Conservation (phyloP, 2,888 invertebrate genomes). For the Plebejus melissa region DNA sequence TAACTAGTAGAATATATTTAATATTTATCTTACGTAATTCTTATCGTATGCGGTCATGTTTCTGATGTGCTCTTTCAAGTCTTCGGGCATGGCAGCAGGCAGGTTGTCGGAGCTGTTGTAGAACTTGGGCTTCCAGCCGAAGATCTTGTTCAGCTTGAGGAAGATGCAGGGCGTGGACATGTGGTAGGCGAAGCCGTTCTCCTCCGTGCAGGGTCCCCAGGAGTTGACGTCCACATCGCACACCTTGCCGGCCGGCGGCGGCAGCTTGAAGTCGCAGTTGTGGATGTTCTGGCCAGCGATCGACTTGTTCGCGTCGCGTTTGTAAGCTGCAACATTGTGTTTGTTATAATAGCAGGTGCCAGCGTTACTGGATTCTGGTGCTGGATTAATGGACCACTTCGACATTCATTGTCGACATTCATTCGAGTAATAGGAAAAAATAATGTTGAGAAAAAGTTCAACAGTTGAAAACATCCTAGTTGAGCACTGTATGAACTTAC, state of each 20-base stretch:
- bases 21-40: conserved; percentile 58
- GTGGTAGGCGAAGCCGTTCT: conserved; percentile 93
- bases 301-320: conserved; percentile 84
- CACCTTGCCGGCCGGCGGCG: conserved; percentile 85
- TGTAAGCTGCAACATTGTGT: conserved; percentile 78
- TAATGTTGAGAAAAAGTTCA: neutral
- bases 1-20: too few relatives aligned
- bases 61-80: conserved; percentile 83
- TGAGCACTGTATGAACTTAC: conserved; percentile 70
- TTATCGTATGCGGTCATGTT: conserved; percentile 70
- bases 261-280: conserved; percentile 86
- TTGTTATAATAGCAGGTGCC: too few relatives aligned
- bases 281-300: conserved; percentile 87
- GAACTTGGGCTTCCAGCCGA: conserved; percentile 91
- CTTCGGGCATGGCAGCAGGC: conserved; percentile 86
- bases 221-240: conserved; percentile 92
- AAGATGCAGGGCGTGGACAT: conserved; percentile 96
- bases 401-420: neutral
- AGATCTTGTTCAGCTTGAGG: conserved; percentile 97
- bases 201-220: conserved; percentile 89
- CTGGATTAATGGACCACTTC: too few relatives aligned
- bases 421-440: neutral
- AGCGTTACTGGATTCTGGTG: too few relatives aligned
- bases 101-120: conserved; percentile 85
- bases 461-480: neutral